phyloP scores from a whole-genome alignment of 2,797 vertebrate species.

The Acanthurus leucopareius region DNA sequence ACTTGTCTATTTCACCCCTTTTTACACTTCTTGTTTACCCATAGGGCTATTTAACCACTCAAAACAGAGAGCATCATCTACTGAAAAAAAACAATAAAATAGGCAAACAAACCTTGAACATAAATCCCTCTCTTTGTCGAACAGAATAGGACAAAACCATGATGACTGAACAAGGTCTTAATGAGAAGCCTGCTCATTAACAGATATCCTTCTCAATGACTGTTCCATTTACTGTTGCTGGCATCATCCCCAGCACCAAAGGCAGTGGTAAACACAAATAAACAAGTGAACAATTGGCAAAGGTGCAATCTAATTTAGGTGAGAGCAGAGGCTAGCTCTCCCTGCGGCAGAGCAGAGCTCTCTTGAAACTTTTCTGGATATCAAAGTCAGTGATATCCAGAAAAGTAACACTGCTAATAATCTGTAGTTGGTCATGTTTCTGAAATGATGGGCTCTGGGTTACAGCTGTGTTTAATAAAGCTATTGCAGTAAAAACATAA shows the following conservation, averaged over 20 bases:
- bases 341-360: constrained; percentile 37
- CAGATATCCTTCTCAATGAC: constrained; percentile 23
- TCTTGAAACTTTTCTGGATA: constrained; percentile 36
- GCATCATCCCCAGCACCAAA: constrained; percentile 40
- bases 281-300: constrained; percentile 64
- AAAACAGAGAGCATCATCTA: constrained; percentile 2
- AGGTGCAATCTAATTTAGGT: constrained; percentile 50
- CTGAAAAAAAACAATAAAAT: neutral
- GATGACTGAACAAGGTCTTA: constrained; percentile 23
- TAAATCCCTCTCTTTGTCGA: neutral
- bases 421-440: constrained; percentile 26
- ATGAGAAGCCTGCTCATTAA: constrained; percentile 51
- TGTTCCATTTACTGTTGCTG: constrained; percentile 49
- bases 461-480: neutral
- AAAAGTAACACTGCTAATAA: neutral
- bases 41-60: constrained; percentile 10
- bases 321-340: constrained; percentile 39
- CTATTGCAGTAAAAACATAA: constrained; percentile 8
- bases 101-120: neutral
- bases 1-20: too few relatives aligned
- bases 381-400: constrained; percentile 33
- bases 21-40: neutral
- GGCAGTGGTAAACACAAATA: constrained; percentile 51
- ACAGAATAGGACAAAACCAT: neutral
- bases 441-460: constrained; percentile 3